Evolutionary conservation across 2,113 vertebrate genomes (phyloP), one percentile per base, ranked within the genome.

Genomic region (Columba livia): DNA sequence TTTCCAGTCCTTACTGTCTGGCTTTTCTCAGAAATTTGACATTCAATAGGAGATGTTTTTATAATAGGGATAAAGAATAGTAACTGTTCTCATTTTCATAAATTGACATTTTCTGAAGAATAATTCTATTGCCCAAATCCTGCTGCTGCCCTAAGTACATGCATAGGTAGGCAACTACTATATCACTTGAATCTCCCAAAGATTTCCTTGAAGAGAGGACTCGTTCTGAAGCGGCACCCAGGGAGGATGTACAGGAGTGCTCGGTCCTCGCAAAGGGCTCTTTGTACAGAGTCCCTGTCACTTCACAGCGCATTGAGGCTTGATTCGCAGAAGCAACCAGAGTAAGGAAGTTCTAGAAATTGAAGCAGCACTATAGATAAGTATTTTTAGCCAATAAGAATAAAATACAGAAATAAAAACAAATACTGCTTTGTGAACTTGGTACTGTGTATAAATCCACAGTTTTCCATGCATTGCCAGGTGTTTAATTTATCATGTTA

Each of bases 401-500:
- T 16, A 53, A 51, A 94, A 44, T 16, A 58, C 6, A 53, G 42
- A 85, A 69, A 56, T 54, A 75, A 85, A 81, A 12, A 4, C 10
- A 72, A 79, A 62, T 31, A 13, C 9, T 85, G 14, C 8, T 60
- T 61, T 70, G n/a, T 36, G 62, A 8, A 24, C 32, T 62, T 40
- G 11, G 14, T 79, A 12, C 21, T 66, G 24, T 61, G 77, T 82
- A 21, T 54, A 92, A 92, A 85, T 64, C 44, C 47, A 26, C 57
- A 82, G 32, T 75, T 95, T 92, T 86, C 74, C 36, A 14, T 62
- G 65, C 85, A 19, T 79, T 80, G 62, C 57, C 67, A 84, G 38
- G 47, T 95, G 65, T 83, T 97, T 90, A 92, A 95, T 95, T 91
- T 92, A 70, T 72, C 25, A 5, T 58, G 70, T 90, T 90, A 94